Evolutionary conservation across 2,113 vertebrate species (phyloP).

Genomic region (Cyanocitta stelleri): DNA sequence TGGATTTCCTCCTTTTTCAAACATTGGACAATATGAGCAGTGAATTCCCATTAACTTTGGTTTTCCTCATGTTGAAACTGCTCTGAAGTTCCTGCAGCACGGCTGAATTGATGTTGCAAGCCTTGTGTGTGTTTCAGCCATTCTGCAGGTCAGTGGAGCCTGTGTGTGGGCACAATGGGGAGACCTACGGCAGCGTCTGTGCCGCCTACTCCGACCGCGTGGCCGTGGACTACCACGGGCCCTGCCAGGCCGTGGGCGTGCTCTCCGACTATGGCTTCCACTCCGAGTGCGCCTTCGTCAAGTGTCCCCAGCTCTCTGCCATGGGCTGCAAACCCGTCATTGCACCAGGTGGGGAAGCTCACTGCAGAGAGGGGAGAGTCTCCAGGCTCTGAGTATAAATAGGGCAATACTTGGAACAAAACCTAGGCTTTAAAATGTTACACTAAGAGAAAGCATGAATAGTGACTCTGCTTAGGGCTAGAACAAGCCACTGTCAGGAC

Average conservation of each 20-base stretch:
- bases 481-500: background rate
- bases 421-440: background rate
- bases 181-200: slow-evolving; percentile 87
- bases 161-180: slow-evolving; percentile 88
- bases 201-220: slow-evolving; percentile 88
- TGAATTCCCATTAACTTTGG: fast-evolving
- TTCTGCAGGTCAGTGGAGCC: slow-evolving; percentile 78
- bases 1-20: background rate
- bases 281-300: slow-evolving; percentile 79
- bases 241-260: slow-evolving; percentile 84
- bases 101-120: no score
- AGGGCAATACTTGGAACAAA: background rate
- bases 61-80: fast-evolving
- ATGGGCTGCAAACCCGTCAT: slow-evolving; percentile 80
- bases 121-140: background rate
- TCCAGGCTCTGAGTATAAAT: background rate
- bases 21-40: fast-evolving
- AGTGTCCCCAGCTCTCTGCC: slow-evolving; percentile 76
- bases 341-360: slow-evolving; percentile 77
- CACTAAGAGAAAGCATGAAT: background rate
- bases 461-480: background rate
- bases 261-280: slow-evolving; percentile 72
- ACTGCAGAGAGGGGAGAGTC: background rate
- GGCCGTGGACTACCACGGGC: slow-evolving; percentile 84
- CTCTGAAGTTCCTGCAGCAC: fast-evolving